These are phyloP conservation scores for Heterotilapia buettikoferi DNA, from an alignment of 2,113 vertebrate species.

Conservation along the genomic window DNA sequence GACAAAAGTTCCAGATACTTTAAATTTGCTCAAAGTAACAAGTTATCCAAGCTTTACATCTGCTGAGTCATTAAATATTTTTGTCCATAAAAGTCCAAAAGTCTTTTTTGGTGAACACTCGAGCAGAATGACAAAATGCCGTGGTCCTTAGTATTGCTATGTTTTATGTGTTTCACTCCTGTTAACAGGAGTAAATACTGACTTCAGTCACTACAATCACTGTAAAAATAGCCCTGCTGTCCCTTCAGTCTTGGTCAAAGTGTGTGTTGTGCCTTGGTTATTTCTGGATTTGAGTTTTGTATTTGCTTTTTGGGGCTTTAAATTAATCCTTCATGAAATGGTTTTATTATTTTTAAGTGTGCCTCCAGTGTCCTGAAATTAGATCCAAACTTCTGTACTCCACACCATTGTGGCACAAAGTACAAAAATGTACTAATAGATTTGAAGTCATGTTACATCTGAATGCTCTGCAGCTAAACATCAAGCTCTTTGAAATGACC, in stretches of 20 bases:
- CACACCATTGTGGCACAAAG: background rate
- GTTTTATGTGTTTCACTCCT: background rate
- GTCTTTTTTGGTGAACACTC: background rate
- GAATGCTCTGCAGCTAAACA: background rate
- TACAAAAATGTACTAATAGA: background rate
- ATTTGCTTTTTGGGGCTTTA: background rate
- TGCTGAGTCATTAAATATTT: background rate
- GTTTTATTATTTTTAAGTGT: background rate
- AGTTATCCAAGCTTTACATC: background rate
- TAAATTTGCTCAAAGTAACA: background rate
- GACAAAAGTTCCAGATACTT: background rate
- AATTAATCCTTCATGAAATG: background rate
- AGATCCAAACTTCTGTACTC: fast-evolving
- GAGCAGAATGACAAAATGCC: background rate
- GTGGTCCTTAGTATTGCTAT: background rate
- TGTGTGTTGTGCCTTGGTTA: background rate
- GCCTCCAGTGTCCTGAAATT: background rate
- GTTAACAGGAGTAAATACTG: background rate
- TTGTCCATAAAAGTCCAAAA: background rate
- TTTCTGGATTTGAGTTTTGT: background rate
- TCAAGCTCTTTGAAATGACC: background rate
- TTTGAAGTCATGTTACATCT: background rate
- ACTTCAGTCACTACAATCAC: background rate
- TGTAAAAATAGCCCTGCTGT: background rate
- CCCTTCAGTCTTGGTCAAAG: background rate